Conservation (phyloP, 2,888 invertebrate species). For the Cephus rjabovi region DNA sequence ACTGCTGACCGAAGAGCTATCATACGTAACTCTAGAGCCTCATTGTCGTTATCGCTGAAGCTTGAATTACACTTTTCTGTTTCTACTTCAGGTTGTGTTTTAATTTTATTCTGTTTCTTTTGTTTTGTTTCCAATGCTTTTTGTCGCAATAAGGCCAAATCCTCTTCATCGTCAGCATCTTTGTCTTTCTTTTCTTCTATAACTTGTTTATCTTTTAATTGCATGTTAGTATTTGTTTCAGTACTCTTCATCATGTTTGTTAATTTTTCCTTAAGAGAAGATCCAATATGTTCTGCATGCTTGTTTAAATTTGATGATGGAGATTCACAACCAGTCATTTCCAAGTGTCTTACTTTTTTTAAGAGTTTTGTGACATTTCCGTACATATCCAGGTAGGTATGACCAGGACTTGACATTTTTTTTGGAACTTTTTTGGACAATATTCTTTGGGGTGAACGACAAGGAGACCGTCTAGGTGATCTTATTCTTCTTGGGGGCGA, state of each 20-base stretch:
- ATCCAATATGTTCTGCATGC: slow-evolving; percentile 40
- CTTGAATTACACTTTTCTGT: slow-evolving; percentile 15
- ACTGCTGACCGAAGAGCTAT: slow-evolving; percentile 78
- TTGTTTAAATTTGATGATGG: slow-evolving; percentile 30
- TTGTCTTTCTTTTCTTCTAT: slow-evolving; percentile 12
- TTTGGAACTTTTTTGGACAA: background rate
- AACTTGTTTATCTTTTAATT: background rate
- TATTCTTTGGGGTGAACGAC: slow-evolving; percentile 16
- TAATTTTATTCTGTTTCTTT: slow-evolving; percentile 30
- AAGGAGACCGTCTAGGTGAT: slow-evolving; percentile 17
- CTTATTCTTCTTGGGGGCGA: background rate
- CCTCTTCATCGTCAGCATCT: slow-evolving; percentile 52
- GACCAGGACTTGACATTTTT: slow-evolving; percentile 1
- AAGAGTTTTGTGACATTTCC: slow-evolving; percentile 48
- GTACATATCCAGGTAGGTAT: slow-evolving; percentile 25
- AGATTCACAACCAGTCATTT: slow-evolving; percentile 40
- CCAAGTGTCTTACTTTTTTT: slow-evolving; percentile 54
- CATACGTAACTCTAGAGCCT: slow-evolving; percentile 73
- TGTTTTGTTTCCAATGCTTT: slow-evolving; percentile 58
- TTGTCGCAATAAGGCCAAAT: slow-evolving; percentile 50
- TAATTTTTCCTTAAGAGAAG: slow-evolving; percentile 59
- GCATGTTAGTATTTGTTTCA: slow-evolving; percentile 14
- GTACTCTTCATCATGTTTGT: slow-evolving; percentile 49
- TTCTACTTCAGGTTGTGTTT: slow-evolving; percentile 18
- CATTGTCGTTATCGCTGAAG: slow-evolving; percentile 69